Base-by-base conservation (phyloP, 2,797 vertebrate species). In the Periophthalmus magnuspinnatus region DNA sequence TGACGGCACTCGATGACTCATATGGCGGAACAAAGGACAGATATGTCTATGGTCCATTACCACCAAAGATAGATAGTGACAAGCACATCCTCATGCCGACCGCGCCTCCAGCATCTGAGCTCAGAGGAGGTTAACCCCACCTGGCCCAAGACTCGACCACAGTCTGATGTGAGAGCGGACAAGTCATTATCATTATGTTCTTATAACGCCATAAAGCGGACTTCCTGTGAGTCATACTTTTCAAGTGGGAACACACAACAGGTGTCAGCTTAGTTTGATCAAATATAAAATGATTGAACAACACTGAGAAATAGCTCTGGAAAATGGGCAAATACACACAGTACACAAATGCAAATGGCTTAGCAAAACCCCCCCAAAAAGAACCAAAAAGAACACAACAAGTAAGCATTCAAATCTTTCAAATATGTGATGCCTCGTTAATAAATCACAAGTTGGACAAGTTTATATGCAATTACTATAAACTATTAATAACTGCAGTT, bases 1-100 rank as follows among this genome's bases (percentile, higher is more conserved):
- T 76, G 34, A 67, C 74, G 54, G 80, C 71, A 68, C 71, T 76
- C 58, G 62, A 54, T 90, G 84, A 89, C 68, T 89, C 79, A 86
- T 74, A 21, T 62, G 55, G 70, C 34, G 59, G 71, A 80, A 69
- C 72, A 71, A 76, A 68, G 85, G 72, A 82, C 66, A 80, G 74
- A 79, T 14, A 56, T 77, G 70, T 72, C 41, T 45, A 60, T 63
- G 65, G 80, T 81, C 70, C 36, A 9, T 80, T 76, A 69, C 47
- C 50, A 77, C 76, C 70, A 81, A 75, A 77, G 72, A 89, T 68
- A 80, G 70, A 84, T 71, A n/a, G 69, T 78, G 81, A 85, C 75
- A 81, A 76, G 87, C 69, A 74, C n/a, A 28, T 28, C 71, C 84
- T 75, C 28, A 70, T 75, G 63, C 70, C 74, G 71, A 70, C 62